Conservation (phyloP, 2,888 invertebrate species). For the Drosophila austrosaltans region DNA sequence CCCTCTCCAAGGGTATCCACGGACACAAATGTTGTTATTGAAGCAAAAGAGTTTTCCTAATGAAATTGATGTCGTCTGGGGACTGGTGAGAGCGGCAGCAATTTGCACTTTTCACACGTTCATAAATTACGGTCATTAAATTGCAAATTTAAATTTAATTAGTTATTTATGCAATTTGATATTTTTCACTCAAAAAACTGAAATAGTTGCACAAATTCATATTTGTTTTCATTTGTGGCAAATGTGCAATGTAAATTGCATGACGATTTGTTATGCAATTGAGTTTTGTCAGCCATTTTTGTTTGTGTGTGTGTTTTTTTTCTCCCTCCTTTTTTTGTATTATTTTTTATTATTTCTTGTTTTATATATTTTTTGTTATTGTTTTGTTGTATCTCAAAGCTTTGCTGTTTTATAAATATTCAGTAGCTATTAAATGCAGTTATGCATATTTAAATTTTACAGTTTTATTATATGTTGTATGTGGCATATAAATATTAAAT, state of each 20-base stretch:
- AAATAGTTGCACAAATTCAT: constrained; percentile 40
- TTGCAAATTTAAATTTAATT: constrained; percentile 70
- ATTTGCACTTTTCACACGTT: constrained; percentile 68
- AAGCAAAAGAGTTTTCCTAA: background rate
- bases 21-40: background rate
- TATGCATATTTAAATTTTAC: constrained; percentile 67
- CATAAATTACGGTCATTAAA: constrained; percentile 74
- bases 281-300: constrained; percentile 39
- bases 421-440: constrained; percentile 70
- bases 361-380: constrained; percentile 30
- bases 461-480: constrained; percentile 47
- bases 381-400: constrained; percentile 27
- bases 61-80: constrained; percentile 2
- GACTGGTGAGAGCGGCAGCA: constrained; percentile 25
- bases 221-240: constrained; percentile 52
- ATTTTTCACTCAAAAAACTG: constrained; percentile 28
- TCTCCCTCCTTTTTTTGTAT: background rate
- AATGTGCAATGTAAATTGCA: constrained; percentile 68
- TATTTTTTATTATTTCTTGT: constrained; percentile 28
- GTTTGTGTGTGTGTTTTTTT: background rate
- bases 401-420: constrained; percentile 55
- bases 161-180: constrained; percentile 73
- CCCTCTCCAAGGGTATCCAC: background rate
- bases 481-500: constrained; percentile 62
- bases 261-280: constrained; percentile 64